A percentile compares a stretch with the other conserved stretches of the same genome.
Conservation (phyloP, 2,888 invertebrate species). For the Ferrisia virgata region DNA sequence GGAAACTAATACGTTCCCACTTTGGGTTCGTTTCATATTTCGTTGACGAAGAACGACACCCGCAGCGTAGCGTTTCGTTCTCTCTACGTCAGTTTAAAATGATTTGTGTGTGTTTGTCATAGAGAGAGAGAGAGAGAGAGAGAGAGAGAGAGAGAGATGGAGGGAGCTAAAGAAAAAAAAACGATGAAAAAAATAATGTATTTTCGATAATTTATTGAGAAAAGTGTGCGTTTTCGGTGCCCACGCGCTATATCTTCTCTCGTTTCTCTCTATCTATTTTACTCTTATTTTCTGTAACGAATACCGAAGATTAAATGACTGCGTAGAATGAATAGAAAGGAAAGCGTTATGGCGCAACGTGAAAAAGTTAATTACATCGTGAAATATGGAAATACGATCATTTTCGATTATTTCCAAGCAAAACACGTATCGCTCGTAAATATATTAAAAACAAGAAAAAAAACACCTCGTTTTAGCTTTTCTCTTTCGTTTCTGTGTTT, state of each 20-base stretch:
- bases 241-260: neutral
- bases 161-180: neutral
- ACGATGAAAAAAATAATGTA: neutral
- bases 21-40: neutral
- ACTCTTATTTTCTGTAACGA: neutral
- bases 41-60: neutral
- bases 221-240: neutral
- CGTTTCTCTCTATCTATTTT: neutral
- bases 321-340: no score
- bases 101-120: neutral
- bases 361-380: neutral
- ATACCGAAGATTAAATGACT: neutral
- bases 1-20: no score
- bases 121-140: no score
- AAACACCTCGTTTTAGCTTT: neutral
- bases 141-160: no score
- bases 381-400: neutral
- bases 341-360: neutral
- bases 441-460: neutral
- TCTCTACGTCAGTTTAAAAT: neutral
- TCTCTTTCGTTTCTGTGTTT: neutral
- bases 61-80: no score
- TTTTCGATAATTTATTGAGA: neutral
- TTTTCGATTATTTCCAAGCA: neutral
- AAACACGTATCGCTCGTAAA: neutral